Evolutionary conservation across 2,888 invertebrate genomes (phyloP).

Genomic region (Dynastes maya): DNA sequence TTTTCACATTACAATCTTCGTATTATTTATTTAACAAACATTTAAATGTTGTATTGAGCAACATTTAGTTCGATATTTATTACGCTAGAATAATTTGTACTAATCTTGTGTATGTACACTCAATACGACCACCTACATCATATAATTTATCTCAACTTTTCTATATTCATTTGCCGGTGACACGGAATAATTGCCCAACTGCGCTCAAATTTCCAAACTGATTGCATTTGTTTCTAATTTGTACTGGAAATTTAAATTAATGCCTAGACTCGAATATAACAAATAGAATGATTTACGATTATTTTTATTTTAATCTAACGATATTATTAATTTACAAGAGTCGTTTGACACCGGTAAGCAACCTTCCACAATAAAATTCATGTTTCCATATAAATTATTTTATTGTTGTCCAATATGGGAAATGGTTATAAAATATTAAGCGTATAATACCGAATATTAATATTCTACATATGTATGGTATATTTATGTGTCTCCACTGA

Average conservation of each 20-base stretch:
- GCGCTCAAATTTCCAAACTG: conserved; percentile 7
- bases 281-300: conserved; percentile 28
- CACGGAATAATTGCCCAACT: background rate
- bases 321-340: conserved; percentile 34
- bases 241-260: background rate
- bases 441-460: conserved; percentile 30
- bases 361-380: conserved; percentile 29
- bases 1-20: no score
- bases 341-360: conserved; percentile 28
- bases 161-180: background rate
- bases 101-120: background rate
- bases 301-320: conserved; percentile 16
- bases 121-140: background rate
- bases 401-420: conserved; percentile 29
- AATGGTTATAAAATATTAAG: conserved; percentile 26
- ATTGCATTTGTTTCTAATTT: conserved; percentile 25
- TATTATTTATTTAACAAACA: no score
- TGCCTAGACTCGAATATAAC: background rate
- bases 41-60: no score
- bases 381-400: conserved; percentile 25
- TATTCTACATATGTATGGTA: conserved; percentile 34
- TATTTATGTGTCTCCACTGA: conserved; percentile 39
- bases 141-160: background rate
- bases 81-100: background rate
- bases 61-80: no score